phyloP scores from a whole-genome alignment of 2,888 invertebrate genomes.

The Nemurella pictetii region DNA sequence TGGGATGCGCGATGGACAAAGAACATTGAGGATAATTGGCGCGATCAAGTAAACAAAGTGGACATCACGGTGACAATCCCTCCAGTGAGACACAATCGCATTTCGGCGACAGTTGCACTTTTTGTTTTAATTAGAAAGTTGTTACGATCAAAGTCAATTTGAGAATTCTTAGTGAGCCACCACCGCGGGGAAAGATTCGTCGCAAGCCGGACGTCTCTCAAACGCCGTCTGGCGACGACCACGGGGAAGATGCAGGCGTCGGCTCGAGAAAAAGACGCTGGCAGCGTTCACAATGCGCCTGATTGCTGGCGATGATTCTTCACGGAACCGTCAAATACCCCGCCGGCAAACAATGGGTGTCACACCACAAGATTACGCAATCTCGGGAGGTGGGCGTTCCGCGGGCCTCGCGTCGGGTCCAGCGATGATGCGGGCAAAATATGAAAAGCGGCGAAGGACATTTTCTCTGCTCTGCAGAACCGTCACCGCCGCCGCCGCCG shows the following conservation, averaged over 20 bases:
- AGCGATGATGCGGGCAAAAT: background rate
- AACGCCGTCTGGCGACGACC: no score
- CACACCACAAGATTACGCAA: background rate
- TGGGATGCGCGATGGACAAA: background rate
- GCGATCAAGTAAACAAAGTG: no score
- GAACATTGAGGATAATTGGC: background rate
- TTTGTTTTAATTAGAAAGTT: background rate
- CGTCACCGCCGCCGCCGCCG: background rate
- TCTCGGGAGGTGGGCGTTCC: background rate
- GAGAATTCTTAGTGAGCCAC: background rate
- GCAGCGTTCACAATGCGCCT: background rate
- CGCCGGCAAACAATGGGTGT: background rate
- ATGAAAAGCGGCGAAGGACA: background rate
- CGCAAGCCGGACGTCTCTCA: no score
- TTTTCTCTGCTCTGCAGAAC: background rate
- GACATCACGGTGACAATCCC: no score
- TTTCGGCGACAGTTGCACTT: no score
- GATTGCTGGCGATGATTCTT: background rate
- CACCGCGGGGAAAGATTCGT: background rate
- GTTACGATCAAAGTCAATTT: background rate
- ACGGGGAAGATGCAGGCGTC: background rate
- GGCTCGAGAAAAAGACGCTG: background rate
- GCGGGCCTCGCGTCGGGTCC: no score
- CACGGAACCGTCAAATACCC: background rate
- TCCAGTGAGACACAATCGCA: no score